Base-by-base conservation (phyloP, 2,113 vertebrate species). In the Cryptotis parvus region DNA sequence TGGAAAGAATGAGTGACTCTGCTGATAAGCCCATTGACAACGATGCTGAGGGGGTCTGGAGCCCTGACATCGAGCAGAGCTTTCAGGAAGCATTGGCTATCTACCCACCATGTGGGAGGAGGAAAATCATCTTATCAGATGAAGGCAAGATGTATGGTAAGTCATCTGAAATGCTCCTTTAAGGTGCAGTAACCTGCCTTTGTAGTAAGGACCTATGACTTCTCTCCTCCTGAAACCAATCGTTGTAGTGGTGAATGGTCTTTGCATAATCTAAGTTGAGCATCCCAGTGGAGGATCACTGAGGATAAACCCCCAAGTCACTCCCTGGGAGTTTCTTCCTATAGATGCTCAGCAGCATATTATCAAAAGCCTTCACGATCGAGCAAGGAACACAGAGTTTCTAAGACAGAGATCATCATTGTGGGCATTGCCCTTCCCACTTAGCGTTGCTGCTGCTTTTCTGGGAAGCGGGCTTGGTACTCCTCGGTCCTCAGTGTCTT, bases 131-230 rank as follows among this genome's bases (percentile, higher is more conserved):
- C 97, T 98, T 99, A 92, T 99, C 99, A 45, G 99, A 99, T 81
- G 99, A 99, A 98, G 99, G 99, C 97, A 99, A 99, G 98, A 99
- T 99, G 99, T 99, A 99, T 98, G 99, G 99, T 99, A 98, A 99
- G 99, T 99, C 92, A 94, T 89, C 74, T 76, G 65, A 83, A 24
- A 96, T 84, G 75, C 55, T 85, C 78, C 82, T 85, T 91, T 85
- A 88, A 63, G 91, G 92, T 83, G 55, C 77, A 84, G 12, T 91
- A 4, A 1, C 0, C 33, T 73, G 68, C 72, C 37, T 52, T 39
- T 43, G 35, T 69, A 45, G 55, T 58, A 12, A 63, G 39, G 77
- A 78, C 41, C 58, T 37, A 41, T 87, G 78, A 76, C 43, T 43
- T 7, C 35, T 29, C 84, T 94, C 69, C 79, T 83, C 8, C 31